Conservation (phyloP, 2,113 vertebrate species). For the Pleuronectes platessa region DNA sequence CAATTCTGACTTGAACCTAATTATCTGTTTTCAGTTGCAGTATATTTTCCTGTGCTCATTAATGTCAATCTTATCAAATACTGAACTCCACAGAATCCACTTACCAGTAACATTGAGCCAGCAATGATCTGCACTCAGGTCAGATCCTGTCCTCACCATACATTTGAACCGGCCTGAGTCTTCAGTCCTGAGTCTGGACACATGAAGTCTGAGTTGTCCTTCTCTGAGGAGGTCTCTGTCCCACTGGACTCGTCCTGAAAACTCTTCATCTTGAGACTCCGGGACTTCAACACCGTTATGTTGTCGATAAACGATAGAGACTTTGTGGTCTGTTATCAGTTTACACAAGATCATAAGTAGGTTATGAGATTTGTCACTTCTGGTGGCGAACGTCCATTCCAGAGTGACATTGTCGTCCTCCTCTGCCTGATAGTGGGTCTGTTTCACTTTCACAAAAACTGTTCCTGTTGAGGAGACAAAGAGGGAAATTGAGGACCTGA, state of each 20-base stretch:
- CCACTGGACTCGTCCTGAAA: slow-evolving; percentile 9
- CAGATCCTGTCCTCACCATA: background rate
- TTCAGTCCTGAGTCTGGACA: slow-evolving; percentile 14
- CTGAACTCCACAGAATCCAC: background rate
- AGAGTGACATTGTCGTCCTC: too few species aligned
- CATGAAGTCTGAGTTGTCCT: slow-evolving; percentile 20
- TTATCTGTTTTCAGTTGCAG: too few species aligned
- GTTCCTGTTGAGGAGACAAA: too few species aligned
- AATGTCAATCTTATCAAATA: too few species aligned
- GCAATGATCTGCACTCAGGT: background rate
- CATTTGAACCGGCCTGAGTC: slow-evolving; percentile 13
- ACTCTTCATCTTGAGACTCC: background rate
- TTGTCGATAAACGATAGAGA: background rate
- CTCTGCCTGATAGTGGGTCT: too few species aligned
- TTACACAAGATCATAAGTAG: background rate
- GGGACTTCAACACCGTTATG: background rate
- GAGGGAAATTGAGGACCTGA: too few species aligned
- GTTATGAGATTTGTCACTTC: too few species aligned
- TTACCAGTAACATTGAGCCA: background rate
- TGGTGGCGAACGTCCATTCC: too few species aligned
- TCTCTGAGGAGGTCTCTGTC: slow-evolving; percentile 14
- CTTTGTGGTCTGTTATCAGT: fast-evolving
- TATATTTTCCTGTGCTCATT: too few species aligned
- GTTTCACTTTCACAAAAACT: too few species aligned
- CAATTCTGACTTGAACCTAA: too few species aligned